Evolutionary conservation across 1,140 invertebrate genomes (phyloP).

Genomic region (Listronotus oregonensis): DNA sequence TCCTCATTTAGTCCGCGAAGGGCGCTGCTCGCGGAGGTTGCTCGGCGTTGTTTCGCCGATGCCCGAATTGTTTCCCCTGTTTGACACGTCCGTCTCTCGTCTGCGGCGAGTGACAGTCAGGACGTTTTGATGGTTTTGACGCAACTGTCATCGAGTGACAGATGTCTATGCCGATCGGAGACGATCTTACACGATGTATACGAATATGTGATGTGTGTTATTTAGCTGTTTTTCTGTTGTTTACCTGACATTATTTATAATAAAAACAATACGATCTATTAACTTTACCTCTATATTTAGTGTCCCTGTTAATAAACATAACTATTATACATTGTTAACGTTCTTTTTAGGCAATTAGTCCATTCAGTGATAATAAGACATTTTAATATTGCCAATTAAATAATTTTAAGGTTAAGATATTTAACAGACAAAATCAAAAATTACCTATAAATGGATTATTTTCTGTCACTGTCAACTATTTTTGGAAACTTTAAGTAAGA

Average conservation of each 20-base stretch:
- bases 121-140: conserved; percentile 23
- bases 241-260: conserved; percentile 5
- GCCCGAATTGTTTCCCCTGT: conserved; percentile 24
- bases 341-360: too few relatives aligned
- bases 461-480: too few relatives aligned
- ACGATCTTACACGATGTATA: conserved; percentile 37
- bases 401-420: too few relatives aligned
- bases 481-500: too few relatives aligned
- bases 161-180: conserved; percentile 14
- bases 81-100: conserved; percentile 3
- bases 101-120: conserved; percentile 36
- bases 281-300: not conserved
- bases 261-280: not conserved
- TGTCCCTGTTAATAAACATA: not conserved
- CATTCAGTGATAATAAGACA: too few relatives aligned
- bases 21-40: conserved; percentile 48
- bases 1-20: conserved; percentile 57
- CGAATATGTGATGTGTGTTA: conserved; percentile 34
- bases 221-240: conserved; percentile 9
- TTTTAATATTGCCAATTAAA: too few relatives aligned
- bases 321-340: too few relatives aligned
- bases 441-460: too few relatives aligned
- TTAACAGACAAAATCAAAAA: too few relatives aligned
- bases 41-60: conserved; percentile 38
- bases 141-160: conserved; percentile 25